Conservation (phyloP, 1,140 invertebrate species). For the Saxidomus purpurata region DNA sequence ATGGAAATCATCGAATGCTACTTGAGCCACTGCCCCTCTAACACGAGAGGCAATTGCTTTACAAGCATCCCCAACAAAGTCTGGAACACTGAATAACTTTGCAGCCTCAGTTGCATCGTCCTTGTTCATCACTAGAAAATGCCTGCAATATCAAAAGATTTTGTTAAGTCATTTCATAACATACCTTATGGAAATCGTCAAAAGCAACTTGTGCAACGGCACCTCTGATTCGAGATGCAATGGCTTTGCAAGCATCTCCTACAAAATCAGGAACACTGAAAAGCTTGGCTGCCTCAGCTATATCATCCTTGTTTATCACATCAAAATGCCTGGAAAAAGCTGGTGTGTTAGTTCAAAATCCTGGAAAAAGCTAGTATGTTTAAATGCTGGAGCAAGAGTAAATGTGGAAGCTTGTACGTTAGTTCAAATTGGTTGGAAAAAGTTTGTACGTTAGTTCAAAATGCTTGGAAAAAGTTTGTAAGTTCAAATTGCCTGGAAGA, state of each 20-base stretch:
- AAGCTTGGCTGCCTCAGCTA: slow-evolving; percentile 85
- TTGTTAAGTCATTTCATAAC: slow-evolving; percentile 79
- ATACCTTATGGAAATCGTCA: slow-evolving; percentile 88
- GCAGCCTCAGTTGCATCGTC: slow-evolving; percentile 78
- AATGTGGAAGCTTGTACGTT: too few species aligned
- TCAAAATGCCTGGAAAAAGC: slow-evolving; percentile 86
- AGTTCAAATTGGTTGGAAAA: too few species aligned
- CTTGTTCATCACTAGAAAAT: slow-evolving; percentile 86
- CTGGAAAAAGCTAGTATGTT: too few species aligned
- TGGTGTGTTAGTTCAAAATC: too few species aligned
- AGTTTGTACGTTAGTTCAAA: too few species aligned
- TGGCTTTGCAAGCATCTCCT: slow-evolving; percentile 88
- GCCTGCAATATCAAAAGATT: slow-evolving; percentile 77
- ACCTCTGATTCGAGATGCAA: slow-evolving; percentile 88
- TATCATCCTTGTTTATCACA: slow-evolving; percentile 78
- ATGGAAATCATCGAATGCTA: slow-evolving; percentile 88
- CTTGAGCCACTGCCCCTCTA: slow-evolving; percentile 87
- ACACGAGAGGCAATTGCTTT: slow-evolving; percentile 88
- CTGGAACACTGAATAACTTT: slow-evolving; percentile 88
- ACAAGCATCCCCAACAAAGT: slow-evolving; percentile 88
- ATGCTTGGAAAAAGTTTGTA: too few species aligned
- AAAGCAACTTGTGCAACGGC: slow-evolving; percentile 87
- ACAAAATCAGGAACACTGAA: slow-evolving; percentile 89
- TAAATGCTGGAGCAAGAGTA: too few species aligned
- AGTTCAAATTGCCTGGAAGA: too few species aligned